phyloP scores from a whole-genome alignment of 1,140 invertebrate genomes.

The honey bee (Apis mellifera) region DNA sequence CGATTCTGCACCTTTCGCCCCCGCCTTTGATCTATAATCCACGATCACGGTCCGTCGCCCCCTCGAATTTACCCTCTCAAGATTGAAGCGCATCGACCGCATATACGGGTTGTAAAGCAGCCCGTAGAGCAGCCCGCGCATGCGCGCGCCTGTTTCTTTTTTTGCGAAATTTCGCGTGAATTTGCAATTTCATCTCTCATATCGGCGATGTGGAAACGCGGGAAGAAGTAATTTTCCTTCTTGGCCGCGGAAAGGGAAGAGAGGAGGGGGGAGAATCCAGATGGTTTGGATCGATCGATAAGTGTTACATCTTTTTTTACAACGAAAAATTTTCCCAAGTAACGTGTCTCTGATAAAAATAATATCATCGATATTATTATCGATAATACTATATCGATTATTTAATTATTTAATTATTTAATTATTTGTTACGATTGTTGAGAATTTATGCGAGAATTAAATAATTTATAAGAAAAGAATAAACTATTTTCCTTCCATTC shows the following conservation, averaged over 20 bases:
- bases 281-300: background rate
- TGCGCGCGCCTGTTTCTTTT: conserved; percentile 7
- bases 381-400: too few relatives aligned
- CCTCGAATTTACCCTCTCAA: conserved; percentile 17
- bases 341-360: background rate
- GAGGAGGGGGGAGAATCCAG: background rate
- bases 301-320: background rate
- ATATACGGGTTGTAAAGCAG: background rate
- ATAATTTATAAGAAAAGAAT: too few relatives aligned
- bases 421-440: too few relatives aligned
- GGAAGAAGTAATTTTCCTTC: conserved; percentile 23
- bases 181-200: conserved; percentile 34
- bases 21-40: conserved; percentile 4
- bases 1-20: background rate
- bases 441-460: too few relatives aligned
- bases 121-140: background rate
- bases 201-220: background rate
- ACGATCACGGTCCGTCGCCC: conserved; percentile 2
- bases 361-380: too few relatives aligned
- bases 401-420: too few relatives aligned
- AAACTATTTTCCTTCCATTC: too few relatives aligned
- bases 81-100: conserved; percentile 9
- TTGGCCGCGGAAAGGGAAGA: too few relatives aligned
- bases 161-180: conserved; percentile 17
- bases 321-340: conserved; percentile 16